phyloP scores from a whole-genome alignment of 2,113 vertebrate species.

The Galemys pyrenaicus region DNA sequence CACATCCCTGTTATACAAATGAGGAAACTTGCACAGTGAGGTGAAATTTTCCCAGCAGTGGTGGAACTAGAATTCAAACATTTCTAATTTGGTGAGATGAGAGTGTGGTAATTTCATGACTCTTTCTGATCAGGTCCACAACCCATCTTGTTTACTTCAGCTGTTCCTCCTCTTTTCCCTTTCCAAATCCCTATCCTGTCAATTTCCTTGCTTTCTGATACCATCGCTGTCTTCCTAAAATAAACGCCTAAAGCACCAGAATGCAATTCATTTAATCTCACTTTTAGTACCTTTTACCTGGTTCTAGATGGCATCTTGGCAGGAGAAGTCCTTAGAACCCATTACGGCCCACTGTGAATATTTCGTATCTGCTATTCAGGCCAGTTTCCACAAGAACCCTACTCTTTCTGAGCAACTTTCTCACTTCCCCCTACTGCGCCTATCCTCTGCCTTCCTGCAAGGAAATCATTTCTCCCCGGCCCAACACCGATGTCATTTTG shows the following conservation, averaged over 20 bases:
- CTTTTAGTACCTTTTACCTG: not conserved
- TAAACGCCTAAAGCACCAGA: not conserved
- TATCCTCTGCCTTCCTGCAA: conserved; percentile 28
- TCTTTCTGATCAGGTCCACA: conserved; percentile 19
- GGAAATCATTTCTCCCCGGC: conserved; percentile 41
- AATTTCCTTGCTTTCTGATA: conserved; percentile 42
- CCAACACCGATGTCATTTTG: conserved; percentile 2
- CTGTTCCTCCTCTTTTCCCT: not conserved
- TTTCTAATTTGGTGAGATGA: conserved; percentile 6
- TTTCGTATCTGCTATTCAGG: not conserved
- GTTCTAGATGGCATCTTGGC: not conserved
- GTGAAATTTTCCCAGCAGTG: not conserved
- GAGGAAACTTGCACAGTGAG: not conserved
- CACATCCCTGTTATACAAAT: not conserved
- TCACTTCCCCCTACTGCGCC: not conserved
- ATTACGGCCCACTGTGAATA: not conserved
- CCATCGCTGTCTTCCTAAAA: not conserved
- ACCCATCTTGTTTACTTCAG: not conserved
- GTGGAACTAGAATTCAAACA: not conserved
- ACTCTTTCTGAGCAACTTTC: not conserved
- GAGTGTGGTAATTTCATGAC: not conserved
- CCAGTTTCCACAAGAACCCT: conserved; percentile 16
- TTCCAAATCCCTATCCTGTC: conserved; percentile 44
- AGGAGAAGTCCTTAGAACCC: not conserved
- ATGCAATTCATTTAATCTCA: not conserved